Evolutionary conservation across 2,888 invertebrate genomes (phyloP), one percentile per base, ranked within the genome.

Genomic region (Lithophane semibrunnea): DNA sequence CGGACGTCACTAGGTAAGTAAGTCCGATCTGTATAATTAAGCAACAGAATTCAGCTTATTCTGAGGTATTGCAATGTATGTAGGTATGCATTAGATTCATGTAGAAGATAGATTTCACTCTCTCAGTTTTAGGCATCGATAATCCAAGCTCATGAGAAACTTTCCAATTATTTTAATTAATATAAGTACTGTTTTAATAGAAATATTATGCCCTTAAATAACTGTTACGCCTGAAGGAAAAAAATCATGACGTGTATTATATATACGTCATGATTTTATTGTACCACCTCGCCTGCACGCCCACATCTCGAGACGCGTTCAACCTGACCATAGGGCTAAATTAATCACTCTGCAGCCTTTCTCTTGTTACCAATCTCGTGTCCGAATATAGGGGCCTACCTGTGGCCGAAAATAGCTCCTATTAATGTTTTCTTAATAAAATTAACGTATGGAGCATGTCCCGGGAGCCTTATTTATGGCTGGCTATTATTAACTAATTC

Each of bases 341-440:
- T 82, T 80, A 86, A 87, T 87, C 74, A 79, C 64, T 52, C 37
- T 58, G 12, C 47, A 63, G 67, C 18, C 65, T 44, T 73, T 71
- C 70, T 77, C 68, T 77, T 74, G 85, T 70, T 70, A 29, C 58
- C 42, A 18, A 71, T 81, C 73, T 75, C 24, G 42, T 73, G 74
- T 66, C 66, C 52, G 56, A 73, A 79, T 58, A 75, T 66, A 65
- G 42, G 21, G 18, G 3, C 42, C n/a, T 58, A 84, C 75, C 73
- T 75, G 60, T 66, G 66, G 3, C 56, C 52, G 37, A 79, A 63
- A 86, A 73, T 76, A 74, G 24, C 29, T 37, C 29, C 56, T 66
- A 42, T 77, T 81, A 74, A 84, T 86, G 73, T 67, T 75, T 86
- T 79, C 81, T 73, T 77, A 68, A 42, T 79, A 79, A 77, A 78